Evolutionary conservation across 2,888 invertebrate species (phyloP).

Genomic region (Perdita meconis): DNA sequence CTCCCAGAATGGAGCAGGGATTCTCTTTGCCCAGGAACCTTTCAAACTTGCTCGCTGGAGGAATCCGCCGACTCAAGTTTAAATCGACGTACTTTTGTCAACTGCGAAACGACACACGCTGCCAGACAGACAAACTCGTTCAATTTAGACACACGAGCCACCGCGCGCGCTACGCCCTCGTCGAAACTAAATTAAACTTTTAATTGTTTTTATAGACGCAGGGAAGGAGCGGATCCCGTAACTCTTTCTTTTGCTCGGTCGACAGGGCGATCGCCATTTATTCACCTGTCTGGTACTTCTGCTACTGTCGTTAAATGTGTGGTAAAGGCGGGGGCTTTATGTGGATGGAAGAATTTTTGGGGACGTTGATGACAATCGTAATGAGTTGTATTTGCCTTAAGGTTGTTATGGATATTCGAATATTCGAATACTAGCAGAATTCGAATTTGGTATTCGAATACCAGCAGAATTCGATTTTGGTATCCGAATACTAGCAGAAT

Average conservation of each 20-base stretch:
- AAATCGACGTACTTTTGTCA: slow-evolving; percentile 56
- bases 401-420: too few relatives aligned
- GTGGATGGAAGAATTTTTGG: too few relatives aligned
- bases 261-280: too few relatives aligned
- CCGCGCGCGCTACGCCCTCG: neutral
- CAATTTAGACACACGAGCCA: slow-evolving; percentile 32
- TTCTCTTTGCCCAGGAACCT: slow-evolving; percentile 49
- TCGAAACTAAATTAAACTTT: slow-evolving; percentile 53
- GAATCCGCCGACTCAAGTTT: slow-evolving; percentile 52
- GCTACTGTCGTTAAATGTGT: too few relatives aligned
- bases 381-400: too few relatives aligned
- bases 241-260: neutral
- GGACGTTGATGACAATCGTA: too few relatives aligned
- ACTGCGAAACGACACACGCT: slow-evolving; percentile 51
- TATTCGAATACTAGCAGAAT: too few relatives aligned
- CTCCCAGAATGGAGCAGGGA: slow-evolving; percentile 37
- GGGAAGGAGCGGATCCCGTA: neutral
- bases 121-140: slow-evolving; percentile 28
- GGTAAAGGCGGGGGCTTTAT: too few relatives aligned
- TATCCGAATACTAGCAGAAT: too few relatives aligned
- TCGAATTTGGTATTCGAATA: too few relatives aligned
- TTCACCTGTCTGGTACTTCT: too few relatives aligned
- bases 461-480: too few relatives aligned
- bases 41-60: slow-evolving; percentile 43
- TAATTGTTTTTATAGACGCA: slow-evolving; percentile 36